Evolutionary conservation across 2,797 vertebrate genomes (phyloP), one percentile per base, ranked within the genome.

Genomic region (Gadopsis bispinosus): DNA sequence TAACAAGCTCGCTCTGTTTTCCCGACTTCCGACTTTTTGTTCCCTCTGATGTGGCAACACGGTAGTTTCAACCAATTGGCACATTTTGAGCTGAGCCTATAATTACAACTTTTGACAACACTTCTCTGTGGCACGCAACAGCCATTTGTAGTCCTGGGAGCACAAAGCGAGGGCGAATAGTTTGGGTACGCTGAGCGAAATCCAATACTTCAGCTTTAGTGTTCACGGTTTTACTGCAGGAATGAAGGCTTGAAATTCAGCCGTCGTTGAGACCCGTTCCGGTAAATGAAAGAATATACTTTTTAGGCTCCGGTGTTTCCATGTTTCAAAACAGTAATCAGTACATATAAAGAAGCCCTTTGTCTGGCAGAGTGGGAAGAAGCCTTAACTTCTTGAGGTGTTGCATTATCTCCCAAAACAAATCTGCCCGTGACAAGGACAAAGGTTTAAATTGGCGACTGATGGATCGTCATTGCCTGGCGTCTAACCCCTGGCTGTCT

Each of bases 31-130:
- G 80, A 87, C 90, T 83, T 92, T 90, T 91, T 92, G 80, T 88
- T 84, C 87, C 64, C 75, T 90, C 77, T 93, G 87, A 91, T 93
- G 90, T 92, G 90, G 87, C 86, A 93, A 91, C 91, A 86, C 74
- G 78, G 79, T 91, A 84, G 89, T 88, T 92, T 88, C 87, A 87
- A 91, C 83, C 87, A 91, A 93, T 89, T 88, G 86, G 89, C 89
- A 79, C 86, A 89, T 92, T 87, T 92, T 74, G 85, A 84, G 77
- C 85, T 86, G 82, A 93, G 89, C 87, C 90, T 86, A 81, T 93
- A 92, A 93, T 93, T 94, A 92, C 75, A 79, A 88, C 82, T 87
- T 87, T 87, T 86, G 77, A 88, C 90, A 79, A 84, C 76, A 51
- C 83, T 81, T 89, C 77, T 77, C 86, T 87, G 73, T 93, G 86